Percentiles rank a stretch among this genome's conserved stretches.
Evolutionary conservation across 2,797 vertebrate species (phyloP).

Genomic region (Fistularia tabacaria): DNA sequence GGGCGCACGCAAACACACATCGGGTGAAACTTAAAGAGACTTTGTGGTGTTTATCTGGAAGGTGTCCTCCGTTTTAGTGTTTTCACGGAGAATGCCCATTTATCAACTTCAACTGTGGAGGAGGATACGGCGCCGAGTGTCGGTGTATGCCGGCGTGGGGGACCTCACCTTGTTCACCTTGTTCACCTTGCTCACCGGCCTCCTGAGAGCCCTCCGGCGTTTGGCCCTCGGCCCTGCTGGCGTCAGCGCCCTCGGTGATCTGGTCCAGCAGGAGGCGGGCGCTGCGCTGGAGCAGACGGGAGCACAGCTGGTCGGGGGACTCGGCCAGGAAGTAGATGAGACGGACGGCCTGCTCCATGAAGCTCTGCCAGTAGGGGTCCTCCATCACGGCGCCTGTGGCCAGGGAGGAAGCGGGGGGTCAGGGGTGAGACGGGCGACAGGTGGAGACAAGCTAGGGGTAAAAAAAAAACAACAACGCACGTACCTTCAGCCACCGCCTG

Average conservation of each 20-base stretch:
- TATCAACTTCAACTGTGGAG: too few relatives aligned
- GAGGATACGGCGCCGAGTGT: background rate
- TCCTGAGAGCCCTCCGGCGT: constrained; percentile 61
- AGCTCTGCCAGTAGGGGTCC: constrained; percentile 86
- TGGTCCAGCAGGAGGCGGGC: constrained; percentile 81
- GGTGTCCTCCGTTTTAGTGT: too few relatives aligned
- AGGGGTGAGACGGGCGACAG: background rate
- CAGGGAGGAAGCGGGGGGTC: background rate
- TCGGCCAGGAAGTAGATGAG: constrained; percentile 91
- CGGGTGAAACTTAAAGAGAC: background rate
- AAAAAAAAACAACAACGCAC: background rate
- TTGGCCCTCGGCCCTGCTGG: constrained; percentile 53
- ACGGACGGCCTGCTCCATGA: constrained; percentile 84
- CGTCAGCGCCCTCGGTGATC: constrained; percentile 60
- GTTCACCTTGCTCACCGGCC: constrained; percentile 59
- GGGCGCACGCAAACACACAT: constrained; percentile 11
- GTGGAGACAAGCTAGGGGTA: background rate
- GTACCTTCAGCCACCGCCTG: constrained; percentile 76
- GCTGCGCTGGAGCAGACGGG: constrained; percentile 80
- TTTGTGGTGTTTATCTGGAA: too few relatives aligned
- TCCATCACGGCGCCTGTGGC: constrained; percentile 70
- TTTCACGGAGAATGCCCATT: too few relatives aligned
- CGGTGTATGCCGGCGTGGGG: background rate
- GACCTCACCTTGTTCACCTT: too few relatives aligned
- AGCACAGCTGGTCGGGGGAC: constrained; percentile 87